Base-by-base conservation (phyloP, 35 echinoderm and acorn worm genomes). In the Ophiothrix spiculata region DNA sequence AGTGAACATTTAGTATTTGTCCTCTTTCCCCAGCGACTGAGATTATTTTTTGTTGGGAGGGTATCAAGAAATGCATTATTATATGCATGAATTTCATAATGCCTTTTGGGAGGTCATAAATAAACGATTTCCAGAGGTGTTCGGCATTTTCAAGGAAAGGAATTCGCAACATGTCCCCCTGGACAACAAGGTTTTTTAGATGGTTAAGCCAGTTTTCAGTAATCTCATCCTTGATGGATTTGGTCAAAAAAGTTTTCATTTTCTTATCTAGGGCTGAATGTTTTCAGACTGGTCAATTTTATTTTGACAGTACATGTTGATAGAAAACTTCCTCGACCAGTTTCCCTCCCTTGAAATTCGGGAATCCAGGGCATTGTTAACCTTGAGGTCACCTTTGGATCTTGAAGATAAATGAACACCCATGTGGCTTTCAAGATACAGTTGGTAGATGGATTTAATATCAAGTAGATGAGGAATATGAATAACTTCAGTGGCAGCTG, bases 91-190 rank as follows among this genome's bases (percentile, higher is more conserved):
- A 78, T 37, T 39, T 78, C 38, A 78, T 36, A 15, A 78, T 31
- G 21, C 76, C 78, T n/a, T 80, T 80, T 13, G 78, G 78, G 1
- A 40, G 11, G 38, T 80, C 35, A 41, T 33, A 40, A n/a, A 80
- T 40, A 80, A 12, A 69, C 3, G 6, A 69, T 69, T 69, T 69
- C 60, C 60, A 69, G 23, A 69, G 8, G 60, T 69, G 23, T 25
- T 69, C 60, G 60, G 60, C 8, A 69, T 10, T n/a, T 25, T 69
- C 60, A n/a, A n/a, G 29, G 3, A 69, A 25, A 25, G 60, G 1
- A 12, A n/a, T n/a, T 25, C 60, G 60, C 60, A 69, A n/a, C 60
- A 69, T 69, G 60, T 69, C 60, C 2, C 60, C 60, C 23, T 69
- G 60, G 6, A 69, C 25, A 69, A 69, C 60, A 69, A 69, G 60